phyloP scores from a whole-genome alignment of 2,113 vertebrate genomes.

The Hippocampus barbouri region DNA sequence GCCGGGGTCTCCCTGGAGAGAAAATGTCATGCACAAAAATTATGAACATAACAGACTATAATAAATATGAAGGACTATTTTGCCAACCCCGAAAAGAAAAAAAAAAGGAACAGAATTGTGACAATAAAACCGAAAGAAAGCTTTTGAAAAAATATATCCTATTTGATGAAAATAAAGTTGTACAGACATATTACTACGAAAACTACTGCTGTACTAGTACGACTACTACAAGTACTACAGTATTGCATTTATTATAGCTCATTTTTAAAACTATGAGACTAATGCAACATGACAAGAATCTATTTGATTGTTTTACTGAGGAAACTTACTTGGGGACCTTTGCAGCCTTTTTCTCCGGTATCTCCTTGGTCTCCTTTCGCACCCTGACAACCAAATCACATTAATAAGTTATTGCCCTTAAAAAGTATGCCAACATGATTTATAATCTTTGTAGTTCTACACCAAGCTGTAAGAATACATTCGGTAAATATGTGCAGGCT shows the following conservation, averaged over 20 bases:
- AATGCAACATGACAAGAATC: not conserved
- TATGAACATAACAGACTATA: not conserved
- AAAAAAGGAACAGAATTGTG: not conserved
- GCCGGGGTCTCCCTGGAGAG: conserved; percentile 51
- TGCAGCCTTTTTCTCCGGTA: conserved; percentile 56
- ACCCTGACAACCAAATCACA: conserved; percentile 31
- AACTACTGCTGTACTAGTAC: too few species aligned
- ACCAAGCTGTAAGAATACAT: not conserved
- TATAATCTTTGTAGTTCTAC: not conserved
- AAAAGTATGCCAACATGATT: not conserved
- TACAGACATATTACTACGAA: too few species aligned
- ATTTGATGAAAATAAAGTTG: too few species aligned
- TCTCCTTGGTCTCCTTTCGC: conserved; percentile 50
- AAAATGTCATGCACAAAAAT: not conserved
- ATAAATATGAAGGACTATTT: not conserved
- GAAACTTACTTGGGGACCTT: conserved; percentile 52
- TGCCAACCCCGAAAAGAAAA: not conserved
- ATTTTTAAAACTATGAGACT: too few species aligned
- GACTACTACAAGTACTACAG: too few species aligned
- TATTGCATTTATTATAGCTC: too few species aligned
- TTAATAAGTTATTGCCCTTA: not conserved
- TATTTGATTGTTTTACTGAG: not conserved
- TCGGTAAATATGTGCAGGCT: not conserved
- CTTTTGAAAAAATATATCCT: too few species aligned
- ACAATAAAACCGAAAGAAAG: not conserved